Evolutionary conservation across 2,797 vertebrate genomes (phyloP), one percentile per base, ranked within the genome.

Genomic region (Cryptoprocta ferox): DNA sequence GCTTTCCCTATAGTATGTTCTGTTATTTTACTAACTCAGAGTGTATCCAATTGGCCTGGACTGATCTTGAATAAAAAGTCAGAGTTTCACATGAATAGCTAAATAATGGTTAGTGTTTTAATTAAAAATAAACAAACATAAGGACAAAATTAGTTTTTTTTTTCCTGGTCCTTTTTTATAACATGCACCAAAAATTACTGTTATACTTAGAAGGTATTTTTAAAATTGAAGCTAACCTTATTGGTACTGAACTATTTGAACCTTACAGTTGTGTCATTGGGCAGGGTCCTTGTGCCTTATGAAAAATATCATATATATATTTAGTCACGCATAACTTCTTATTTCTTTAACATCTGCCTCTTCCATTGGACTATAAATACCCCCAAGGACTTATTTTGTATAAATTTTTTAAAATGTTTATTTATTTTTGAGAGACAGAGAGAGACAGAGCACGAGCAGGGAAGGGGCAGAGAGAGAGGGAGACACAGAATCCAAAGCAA

Each of bases 11-110:
- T 80, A 75, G 89, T 63, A 26, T 12, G 12, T 80, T 80, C 81
- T 82, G n/a, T 88, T 61, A 83, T 83, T 79, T 96, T 32, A 68
- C 79, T 87, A 82, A 90, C 48, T 85, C 56, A 39, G n/a, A 53
- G 28, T 87, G 87, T 95, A 30, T 13, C 48, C 76, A n/a, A 39
- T 63, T 63, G 66, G 26, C 21, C 50, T 86, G 68, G 28, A 83
- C 3, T 30, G 35, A 39, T 35, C 50, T 32, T 75, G 73, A 68
- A 89, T 78, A 83, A 76, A 86, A 91, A 91, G 28, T 82, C 39
- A 82, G 56, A 59, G 14, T 68, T 95, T 92, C 28, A 37, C 9
- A 45, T 15, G 42, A 73, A 68, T n/a, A 66, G 35, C 21, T 89
- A 48, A 85, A 85, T 35, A 84, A 28, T 79, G 21, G 24, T 42